A percentile compares a stretch with the other conserved stretches of the same genome.
Evolutionary conservation across 2,888 invertebrate genomes (phyloP).

Genomic region (Nomada goodeniana): DNA sequence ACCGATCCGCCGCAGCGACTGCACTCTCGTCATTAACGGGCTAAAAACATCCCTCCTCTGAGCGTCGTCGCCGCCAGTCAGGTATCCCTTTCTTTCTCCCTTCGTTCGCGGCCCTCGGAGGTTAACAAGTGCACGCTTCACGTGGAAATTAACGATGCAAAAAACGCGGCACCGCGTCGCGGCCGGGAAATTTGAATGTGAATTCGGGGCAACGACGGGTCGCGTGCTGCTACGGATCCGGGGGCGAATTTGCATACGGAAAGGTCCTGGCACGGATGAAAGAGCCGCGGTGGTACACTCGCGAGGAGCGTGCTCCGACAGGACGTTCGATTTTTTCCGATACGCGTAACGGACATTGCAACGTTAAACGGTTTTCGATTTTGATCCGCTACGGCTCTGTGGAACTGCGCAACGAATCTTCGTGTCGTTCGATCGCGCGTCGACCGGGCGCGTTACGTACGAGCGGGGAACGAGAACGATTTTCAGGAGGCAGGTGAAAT

Average conservation of each 20-base stretch:
- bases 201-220: constrained; percentile 71
- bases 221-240: constrained; percentile 73
- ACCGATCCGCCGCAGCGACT: constrained; percentile 1
- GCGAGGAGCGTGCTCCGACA: constrained; percentile 33
- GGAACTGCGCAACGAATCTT: background rate
- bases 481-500: too few species aligned
- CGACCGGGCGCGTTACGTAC: background rate
- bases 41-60: constrained; percentile 30
- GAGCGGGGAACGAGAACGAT: background rate
- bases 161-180: constrained; percentile 43
- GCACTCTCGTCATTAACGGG: constrained; percentile 28
- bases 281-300: constrained; percentile 44
- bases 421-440: background rate
- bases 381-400: constrained; percentile 2
- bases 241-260: constrained; percentile 66
- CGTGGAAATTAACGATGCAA: constrained; percentile 65
- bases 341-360: constrained; percentile 63
- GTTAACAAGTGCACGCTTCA: constrained; percentile 68
- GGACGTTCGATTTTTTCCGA: constrained; percentile 51
- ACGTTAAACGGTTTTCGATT: constrained; percentile 49
- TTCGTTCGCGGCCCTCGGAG: background rate
- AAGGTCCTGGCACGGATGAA: constrained; percentile 46
- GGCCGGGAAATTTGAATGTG: constrained; percentile 72
- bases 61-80: constrained; percentile 21
- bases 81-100: constrained; percentile 38